These are phyloP conservation scores for Eupithecia vulgata DNA, from an alignment of 2,888 invertebrate species.

Conservation along the genomic window DNA sequence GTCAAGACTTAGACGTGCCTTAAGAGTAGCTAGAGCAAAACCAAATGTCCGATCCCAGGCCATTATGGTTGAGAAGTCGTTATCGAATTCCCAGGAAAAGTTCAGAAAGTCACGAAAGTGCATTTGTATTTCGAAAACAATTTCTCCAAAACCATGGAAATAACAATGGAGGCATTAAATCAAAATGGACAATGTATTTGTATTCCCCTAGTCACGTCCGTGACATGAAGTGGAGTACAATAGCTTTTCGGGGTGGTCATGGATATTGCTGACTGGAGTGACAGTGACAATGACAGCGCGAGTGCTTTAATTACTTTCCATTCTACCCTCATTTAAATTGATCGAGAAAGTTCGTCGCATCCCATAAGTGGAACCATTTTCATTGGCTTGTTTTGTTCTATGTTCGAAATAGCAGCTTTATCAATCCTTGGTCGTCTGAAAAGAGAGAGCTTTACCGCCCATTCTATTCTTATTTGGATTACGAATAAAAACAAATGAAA, in stretches of 20 bases:
- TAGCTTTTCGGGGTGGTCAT: constrained; percentile 69
- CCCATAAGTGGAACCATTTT: neutral
- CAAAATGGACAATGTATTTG: constrained; percentile 63
- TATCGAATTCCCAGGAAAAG: constrained; percentile 7
- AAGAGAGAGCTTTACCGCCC: too few relatives aligned
- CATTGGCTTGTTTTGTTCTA: neutral
- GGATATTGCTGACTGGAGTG: constrained; percentile 55
- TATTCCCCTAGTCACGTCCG: constrained; percentile 67
- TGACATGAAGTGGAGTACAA: constrained; percentile 74
- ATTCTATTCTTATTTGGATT: neutral
- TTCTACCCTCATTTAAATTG: constrained; percentile 25
- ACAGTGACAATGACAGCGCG: constrained; percentile 64
- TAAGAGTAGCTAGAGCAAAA: neutral
- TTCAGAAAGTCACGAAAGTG: constrained; percentile 23
- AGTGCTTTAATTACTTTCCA: constrained; percentile 68
- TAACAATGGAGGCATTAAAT: constrained; percentile 66
- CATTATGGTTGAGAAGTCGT: neutral
- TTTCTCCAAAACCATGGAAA: constrained; percentile 43
- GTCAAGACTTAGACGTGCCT: neutral
- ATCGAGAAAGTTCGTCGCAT: constrained; percentile 31
- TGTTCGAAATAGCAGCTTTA: neutral
- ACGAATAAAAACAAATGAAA: neutral
- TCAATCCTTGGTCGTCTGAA: neutral
- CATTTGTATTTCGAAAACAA: constrained; percentile 32
- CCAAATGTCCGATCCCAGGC: neutral